Evolutionary conservation across 2,113 vertebrate genomes (phyloP), one percentile per base, ranked within the genome.

Genomic region (Procapra przewalskii): DNA sequence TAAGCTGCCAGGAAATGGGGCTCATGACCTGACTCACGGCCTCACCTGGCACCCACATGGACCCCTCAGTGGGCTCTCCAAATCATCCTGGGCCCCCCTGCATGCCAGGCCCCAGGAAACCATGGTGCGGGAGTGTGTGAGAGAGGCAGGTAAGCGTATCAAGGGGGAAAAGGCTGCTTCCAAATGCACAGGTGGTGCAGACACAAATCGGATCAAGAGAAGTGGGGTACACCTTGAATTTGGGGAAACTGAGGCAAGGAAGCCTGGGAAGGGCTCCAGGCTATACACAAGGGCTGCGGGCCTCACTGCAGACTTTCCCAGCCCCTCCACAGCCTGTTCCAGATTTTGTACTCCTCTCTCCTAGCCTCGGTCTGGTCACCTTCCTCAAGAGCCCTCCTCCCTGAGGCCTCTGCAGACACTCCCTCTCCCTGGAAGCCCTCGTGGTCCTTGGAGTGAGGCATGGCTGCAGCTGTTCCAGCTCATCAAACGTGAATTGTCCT

Each of bases 201-300:
- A 27, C 48, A 36, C 5, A 33, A 17, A 1, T 15, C 5, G 3
- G 67, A 55, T 17, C 15, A 33, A 43, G 2, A 81, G 25, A 6
- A 60, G 43, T 16, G 23, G 88, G 75, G 10, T 3, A 5, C 5
- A 16, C 40, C 62, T 88, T 36, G 17, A 21, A 25, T 77, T 36
- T 62, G 54, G 85, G 40, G n/a, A 85, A 88, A 71, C 11, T 1
- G 16, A 96, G 94, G 88, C 89, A 75, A 15, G 54, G 13, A 80
- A 80, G 23, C 33, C 75, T 55, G 19, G 6, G 23, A 27, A 25
- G 82, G 15, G 43, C 83, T 27, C 50, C 14, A 79, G 55, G 29
- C 19, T 43, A 33, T 50, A 36, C n/a, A 16, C 5, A 29, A 88
- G 23, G 10, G 2, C 52, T 25, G 23, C 2, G 3, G 31, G 62